Conservation (phyloP, 2,797 vertebrate species). For the Urophycis tenuis region DNA sequence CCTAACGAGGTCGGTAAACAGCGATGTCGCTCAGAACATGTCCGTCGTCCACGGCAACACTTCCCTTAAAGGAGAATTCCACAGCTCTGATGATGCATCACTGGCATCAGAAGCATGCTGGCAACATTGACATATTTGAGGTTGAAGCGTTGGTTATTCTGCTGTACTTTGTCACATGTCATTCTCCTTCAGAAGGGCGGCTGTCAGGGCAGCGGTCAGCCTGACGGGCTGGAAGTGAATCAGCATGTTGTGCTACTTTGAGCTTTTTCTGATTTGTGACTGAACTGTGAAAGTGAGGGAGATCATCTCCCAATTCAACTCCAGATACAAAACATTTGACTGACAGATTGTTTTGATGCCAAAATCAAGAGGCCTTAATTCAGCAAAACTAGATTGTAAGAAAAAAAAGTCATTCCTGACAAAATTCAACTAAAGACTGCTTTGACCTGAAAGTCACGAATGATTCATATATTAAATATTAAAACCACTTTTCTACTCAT, state of each 20-base stretch:
- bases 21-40: slow-evolving; percentile 40
- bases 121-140: not conserved
- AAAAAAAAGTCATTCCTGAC: slow-evolving; percentile 56
- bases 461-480: slow-evolving; percentile 73
- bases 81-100: slow-evolving; percentile 12
- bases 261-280: slow-evolving; percentile 54
- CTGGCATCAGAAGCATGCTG: not conserved
- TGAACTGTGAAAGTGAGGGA: slow-evolving; percentile 71
- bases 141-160: slow-evolving; percentile 21
- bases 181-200: slow-evolving; percentile 38
- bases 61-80: slow-evolving; percentile 39
- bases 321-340: slow-evolving; percentile 64
- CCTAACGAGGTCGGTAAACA: slow-evolving; percentile 61
- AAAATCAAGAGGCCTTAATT: slow-evolving; percentile 83
- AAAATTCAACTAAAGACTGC: slow-evolving; percentile 63
- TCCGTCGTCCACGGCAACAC: slow-evolving; percentile 21
- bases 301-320: slow-evolving; percentile 64
- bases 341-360: slow-evolving; percentile 77
- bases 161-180: too few species aligned
- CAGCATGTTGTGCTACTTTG: slow-evolving; percentile 66
- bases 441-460: slow-evolving; percentile 66
- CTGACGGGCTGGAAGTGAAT: slow-evolving; percentile 35
- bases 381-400: slow-evolving; percentile 75
- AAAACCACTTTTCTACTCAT: slow-evolving; percentile 73
- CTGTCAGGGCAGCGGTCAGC: slow-evolving; percentile 46